phyloP scores from a whole-genome alignment of 2,888 invertebrate species.

The Linyphia triangularis region DNA sequence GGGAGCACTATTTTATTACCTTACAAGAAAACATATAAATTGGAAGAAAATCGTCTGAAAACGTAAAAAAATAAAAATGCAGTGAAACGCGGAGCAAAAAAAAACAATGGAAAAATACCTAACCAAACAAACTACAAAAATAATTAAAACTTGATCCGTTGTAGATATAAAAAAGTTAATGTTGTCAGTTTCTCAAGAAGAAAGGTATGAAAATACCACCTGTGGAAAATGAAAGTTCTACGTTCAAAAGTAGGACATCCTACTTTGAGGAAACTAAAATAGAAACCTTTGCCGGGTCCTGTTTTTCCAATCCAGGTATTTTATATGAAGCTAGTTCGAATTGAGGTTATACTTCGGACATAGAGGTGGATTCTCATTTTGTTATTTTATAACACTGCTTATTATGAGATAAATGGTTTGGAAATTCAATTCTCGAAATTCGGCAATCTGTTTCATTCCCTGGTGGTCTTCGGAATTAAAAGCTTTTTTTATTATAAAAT shows the following conservation, averaged over 20 bases:
- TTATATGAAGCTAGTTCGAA: neutral
- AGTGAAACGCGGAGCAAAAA: neutral
- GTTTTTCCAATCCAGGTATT: constrained; percentile 1
- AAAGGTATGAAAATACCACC: constrained; percentile 36
- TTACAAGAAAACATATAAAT: no score
- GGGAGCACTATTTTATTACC: no score
- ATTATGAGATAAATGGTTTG: constrained; percentile 1
- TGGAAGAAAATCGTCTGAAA: neutral
- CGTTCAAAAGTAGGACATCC: constrained; percentile 47
- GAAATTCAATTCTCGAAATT: neutral
- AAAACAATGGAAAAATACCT: neutral
- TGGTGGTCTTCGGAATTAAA: no score
- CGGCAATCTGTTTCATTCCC: no score
- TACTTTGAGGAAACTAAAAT: constrained; percentile 38
- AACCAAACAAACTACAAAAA: neutral
- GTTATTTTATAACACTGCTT: no score
- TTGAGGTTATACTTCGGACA: constrained; percentile 41
- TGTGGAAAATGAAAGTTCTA: constrained; percentile 54
- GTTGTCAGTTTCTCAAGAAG: neutral
- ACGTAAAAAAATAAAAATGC: neutral
- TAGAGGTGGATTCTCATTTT: neutral
- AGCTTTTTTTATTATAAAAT: no score
- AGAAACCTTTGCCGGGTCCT: constrained; percentile 19
- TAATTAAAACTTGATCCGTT: neutral
- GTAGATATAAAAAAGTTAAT: neutral